These are phyloP conservation scores for Pseudopodoces humilis DNA, from an alignment of 2,113 vertebrate genomes.

Conservation along the genomic window DNA sequence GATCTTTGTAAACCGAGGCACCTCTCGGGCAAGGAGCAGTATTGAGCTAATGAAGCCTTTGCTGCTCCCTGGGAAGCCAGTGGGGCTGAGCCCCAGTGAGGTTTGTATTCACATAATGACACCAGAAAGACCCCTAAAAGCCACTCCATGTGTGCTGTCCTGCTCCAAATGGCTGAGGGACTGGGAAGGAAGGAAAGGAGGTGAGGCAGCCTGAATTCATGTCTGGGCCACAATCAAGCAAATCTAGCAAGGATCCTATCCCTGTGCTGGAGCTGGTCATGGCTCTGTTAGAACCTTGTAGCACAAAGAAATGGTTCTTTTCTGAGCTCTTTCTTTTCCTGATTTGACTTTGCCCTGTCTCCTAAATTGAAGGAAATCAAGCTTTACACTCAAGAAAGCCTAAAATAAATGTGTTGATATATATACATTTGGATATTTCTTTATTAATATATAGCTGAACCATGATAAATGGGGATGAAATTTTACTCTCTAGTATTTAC, in stretches of 20 bases:
- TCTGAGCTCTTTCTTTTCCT: not conserved
- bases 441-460: not conserved
- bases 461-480: not conserved
- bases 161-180: fast-evolving
- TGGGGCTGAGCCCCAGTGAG: not conserved
- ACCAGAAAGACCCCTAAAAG: not conserved
- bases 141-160: not conserved
- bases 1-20: not conserved
- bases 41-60: not conserved
- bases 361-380: not conserved
- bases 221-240: not conserved
- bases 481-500: not conserved
- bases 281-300: not conserved
- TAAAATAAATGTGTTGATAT: not conserved
- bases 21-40: not conserved
- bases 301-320: not conserved
- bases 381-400: not conserved
- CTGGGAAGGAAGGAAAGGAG: not conserved
- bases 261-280: not conserved
- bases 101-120: not conserved
- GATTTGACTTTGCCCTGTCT: not conserved
- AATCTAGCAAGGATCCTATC: not conserved
- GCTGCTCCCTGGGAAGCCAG: not conserved
- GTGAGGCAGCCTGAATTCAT: not conserved
- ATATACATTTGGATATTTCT: not conserved